Base-by-base conservation (phyloP, 2,113 vertebrate genomes). In the Centrocercus urophasianus region DNA sequence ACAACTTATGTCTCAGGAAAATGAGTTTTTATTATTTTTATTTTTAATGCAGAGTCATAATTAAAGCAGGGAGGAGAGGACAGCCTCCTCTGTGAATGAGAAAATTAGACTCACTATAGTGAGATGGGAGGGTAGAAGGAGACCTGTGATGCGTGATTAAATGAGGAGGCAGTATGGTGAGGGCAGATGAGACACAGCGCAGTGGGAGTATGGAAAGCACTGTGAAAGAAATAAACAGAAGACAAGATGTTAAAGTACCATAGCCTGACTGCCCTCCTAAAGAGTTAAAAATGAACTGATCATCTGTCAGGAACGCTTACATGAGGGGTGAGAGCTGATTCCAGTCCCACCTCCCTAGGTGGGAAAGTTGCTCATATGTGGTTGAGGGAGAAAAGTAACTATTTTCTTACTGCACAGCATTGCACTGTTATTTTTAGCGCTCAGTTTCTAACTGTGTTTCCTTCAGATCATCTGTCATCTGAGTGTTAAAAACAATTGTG, bases 61-160 rank as follows among this genome's bases (percentile, higher is more conserved):
- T 97, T 95, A 93, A 95, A 96, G 84, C 88, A 93, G 93, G 86
- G 93, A 95, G 93, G 93, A 96, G 89, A 96, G 64, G 84, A 85
- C 88, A 95, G 66, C 93, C 92, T 95, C 88, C 94, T 96, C 91
- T 95, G 92, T 97, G 95, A 91, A 94, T 90, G 94, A 96, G 93
- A 92, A 96, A 97, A 95, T 95, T 93, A 88, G 88, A 94, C 81
- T 90, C 65, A 42, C 63, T 72, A 83, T 94, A 93, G 89, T 94
- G 95, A 95, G 83, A 84, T 86, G 87, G 90, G 94, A 95, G 89
- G 92, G 93, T 83, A 80, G 89, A 93, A 95, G 82, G 93, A 93
- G 84, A 69, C 60, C 81, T 96, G 80, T 94, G 94, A 94, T 93
- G 89, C 89, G 21, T 95, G 93, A 96, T 92, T 91, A 95, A 95